These are phyloP conservation scores for Leptogaster cylindrica DNA, from an alignment of 2,888 invertebrate species.

Conservation along the genomic window DNA sequence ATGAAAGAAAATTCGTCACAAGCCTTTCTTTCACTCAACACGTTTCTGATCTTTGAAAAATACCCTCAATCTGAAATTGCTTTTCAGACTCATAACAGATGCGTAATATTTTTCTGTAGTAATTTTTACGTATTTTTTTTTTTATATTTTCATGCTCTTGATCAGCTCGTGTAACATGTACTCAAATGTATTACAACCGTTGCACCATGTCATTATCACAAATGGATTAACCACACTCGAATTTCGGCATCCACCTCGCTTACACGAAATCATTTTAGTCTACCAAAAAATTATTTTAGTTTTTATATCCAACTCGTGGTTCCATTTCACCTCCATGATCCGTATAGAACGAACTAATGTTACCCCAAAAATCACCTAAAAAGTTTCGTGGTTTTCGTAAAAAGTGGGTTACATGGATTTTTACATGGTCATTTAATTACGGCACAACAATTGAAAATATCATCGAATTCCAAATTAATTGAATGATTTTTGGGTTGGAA, in stretches of 20 bases:
- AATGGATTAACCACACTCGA: conserved; percentile 46
- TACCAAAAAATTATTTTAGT: too few species aligned
- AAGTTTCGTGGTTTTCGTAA: conserved; percentile 25
- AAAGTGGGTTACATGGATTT: conserved; percentile 47
- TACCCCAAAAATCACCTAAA: too few species aligned
- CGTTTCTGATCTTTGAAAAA: conserved; percentile 23
- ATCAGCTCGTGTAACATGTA: background rate
- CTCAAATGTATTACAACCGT: conserved; percentile 13
- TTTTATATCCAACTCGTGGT: too few species aligned
- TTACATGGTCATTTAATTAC: conserved; percentile 47
- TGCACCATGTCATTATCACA: conserved; percentile 46
- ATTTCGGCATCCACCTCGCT: conserved; percentile 4
- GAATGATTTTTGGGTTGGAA: too few species aligned
- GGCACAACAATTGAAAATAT: conserved; percentile 40
- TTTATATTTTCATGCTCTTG: background rate
- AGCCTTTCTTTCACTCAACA: conserved; percentile 17
- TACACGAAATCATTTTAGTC: conserved; percentile 2
- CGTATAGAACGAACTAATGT: conserved; percentile 14
- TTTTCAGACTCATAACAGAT: conserved; percentile 29
- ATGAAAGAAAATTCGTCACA: conserved; percentile 32
- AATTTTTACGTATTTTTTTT: background rate
- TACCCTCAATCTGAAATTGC: conserved; percentile 12
- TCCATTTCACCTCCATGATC: background rate
- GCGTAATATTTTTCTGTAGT: conserved; percentile 28
- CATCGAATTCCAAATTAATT: too few species aligned